Percentiles rank a stretch among this genome's conserved stretches.
phyloP scores from a whole-genome alignment of 1,140 invertebrate genomes.

The Bombus confusus region DNA sequence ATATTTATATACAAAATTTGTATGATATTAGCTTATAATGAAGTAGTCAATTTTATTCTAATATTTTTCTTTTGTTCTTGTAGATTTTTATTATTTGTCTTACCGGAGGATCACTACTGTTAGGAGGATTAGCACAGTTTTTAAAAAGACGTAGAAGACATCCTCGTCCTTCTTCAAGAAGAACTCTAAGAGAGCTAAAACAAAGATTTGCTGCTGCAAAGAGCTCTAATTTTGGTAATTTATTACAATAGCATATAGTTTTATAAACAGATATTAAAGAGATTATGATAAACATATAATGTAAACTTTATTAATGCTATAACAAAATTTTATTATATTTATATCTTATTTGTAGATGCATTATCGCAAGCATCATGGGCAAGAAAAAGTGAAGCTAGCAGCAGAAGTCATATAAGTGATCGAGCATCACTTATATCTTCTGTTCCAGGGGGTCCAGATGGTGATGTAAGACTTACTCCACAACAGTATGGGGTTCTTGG shows the following conservation, averaged over 20 bases:
- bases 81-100: conserved; percentile 80
- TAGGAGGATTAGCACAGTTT: conserved; percentile 80
- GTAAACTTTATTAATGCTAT: background rate
- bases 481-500: conserved; percentile 81
- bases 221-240: conserved; percentile 79
- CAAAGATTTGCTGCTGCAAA: conserved; percentile 77
- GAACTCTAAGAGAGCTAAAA: conserved; percentile 72
- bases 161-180: conserved; percentile 72
- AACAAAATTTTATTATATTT: background rate
- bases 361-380: conserved; percentile 81
- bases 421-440: conserved; percentile 79
- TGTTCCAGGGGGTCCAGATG: conserved; percentile 77
- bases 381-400: conserved; percentile 80
- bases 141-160: conserved; percentile 79
- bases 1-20: conserved; percentile 15
- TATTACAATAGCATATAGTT: background rate
- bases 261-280: background rate
- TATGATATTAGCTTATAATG: background rate
- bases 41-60: background rate
- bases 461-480: conserved; percentile 78
- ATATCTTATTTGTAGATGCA: conserved; percentile 69
- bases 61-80: conserved; percentile 43
- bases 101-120: conserved; percentile 76
- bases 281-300: background rate
- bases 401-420: conserved; percentile 80